Conservation (phyloP, 2,113 vertebrate species). For the Columba janthina region DNA sequence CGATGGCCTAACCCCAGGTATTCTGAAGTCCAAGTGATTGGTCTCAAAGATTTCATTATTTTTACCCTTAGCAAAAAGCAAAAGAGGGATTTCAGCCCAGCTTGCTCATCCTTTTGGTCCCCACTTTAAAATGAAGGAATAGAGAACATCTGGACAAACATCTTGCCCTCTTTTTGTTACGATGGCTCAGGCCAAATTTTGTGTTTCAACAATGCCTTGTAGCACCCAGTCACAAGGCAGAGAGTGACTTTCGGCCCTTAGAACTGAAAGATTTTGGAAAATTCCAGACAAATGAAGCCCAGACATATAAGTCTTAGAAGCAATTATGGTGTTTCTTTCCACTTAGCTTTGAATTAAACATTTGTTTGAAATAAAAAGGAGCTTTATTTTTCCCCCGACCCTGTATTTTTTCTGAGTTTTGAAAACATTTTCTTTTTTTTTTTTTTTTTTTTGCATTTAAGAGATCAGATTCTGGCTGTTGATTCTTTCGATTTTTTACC, state of each 20-base stretch:
- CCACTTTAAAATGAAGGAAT: neutral
- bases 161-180: neutral
- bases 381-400: neutral
- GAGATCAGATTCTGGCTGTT: neutral
- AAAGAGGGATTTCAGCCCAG: neutral
- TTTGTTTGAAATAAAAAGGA: constrained; percentile 51
- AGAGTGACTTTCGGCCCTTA: neutral
- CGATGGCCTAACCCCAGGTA: neutral
- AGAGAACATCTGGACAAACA: neutral
- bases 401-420: neutral
- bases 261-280: constrained; percentile 21
- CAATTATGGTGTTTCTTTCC: constrained; percentile 41
- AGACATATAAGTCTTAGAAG: neutral
- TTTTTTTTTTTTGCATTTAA: neutral
- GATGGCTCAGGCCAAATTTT: neutral
- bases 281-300: constrained; percentile 40
- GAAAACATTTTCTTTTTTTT: neutral
- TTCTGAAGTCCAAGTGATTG: neutral
- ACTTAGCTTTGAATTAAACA: constrained; percentile 47
- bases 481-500: neutral
- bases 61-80: neutral
- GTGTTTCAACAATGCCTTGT: neutral
- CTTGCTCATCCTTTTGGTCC: neutral
- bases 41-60: neutral
- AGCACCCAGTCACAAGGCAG: neutral